phyloP scores from a whole-genome alignment of 2,888 invertebrate species.

The Nyleta sp. region DNA sequence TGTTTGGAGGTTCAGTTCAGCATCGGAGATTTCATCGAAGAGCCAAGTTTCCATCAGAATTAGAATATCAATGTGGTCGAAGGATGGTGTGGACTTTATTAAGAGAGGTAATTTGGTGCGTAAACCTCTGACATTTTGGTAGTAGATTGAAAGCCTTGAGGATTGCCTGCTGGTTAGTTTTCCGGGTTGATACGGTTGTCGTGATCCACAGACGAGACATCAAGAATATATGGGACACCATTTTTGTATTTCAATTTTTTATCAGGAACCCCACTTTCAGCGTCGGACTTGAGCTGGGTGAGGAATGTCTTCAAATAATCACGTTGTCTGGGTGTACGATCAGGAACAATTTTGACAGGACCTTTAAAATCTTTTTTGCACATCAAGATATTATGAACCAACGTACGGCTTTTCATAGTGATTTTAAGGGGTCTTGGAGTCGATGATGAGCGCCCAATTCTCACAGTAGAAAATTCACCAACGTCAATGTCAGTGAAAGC shows the following conservation, averaged over 20 bases:
- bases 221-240: slow-evolving; percentile 6
- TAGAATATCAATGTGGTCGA: slow-evolving; percentile 1
- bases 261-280: not conserved
- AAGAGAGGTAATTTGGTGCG: not conserved
- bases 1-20: not conserved
- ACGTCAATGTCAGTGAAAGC: not conserved
- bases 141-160: not conserved
- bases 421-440: not conserved
- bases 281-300: not conserved
- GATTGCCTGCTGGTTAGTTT: slow-evolving; percentile 10
- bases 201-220: not conserved
- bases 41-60: slow-evolving; percentile 17
- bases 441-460: not conserved
- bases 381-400: not conserved
- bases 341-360: not conserved
- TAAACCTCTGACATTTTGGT: slow-evolving; percentile 10
- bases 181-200: not conserved
- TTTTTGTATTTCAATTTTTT: not conserved
- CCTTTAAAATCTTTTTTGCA: slow-evolving; percentile 1
- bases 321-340: slow-evolving; percentile 5
- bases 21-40: not conserved
- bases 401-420: not conserved
- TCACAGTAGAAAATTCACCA: not conserved
- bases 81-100: not conserved
- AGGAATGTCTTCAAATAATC: not conserved